Conservation (phyloP, 2,113 vertebrate genomes). For the Otis tarda region DNA sequence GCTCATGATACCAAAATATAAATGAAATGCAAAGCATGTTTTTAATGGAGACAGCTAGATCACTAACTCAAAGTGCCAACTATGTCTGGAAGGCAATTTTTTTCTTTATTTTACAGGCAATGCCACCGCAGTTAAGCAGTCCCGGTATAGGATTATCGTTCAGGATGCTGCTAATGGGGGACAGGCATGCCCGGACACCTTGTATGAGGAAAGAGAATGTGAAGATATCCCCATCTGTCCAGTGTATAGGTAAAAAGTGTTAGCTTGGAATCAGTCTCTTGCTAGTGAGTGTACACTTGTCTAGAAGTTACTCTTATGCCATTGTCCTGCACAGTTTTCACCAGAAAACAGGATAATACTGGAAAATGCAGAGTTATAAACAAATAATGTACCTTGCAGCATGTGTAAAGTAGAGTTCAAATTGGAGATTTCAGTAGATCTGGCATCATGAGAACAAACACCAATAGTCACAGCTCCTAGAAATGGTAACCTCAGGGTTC, state of each 20-base stretch:
- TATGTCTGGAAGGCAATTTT: not conserved
- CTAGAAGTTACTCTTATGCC: not conserved
- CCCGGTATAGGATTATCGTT: conserved; percentile 86
- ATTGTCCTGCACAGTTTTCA: not conserved
- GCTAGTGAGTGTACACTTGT: not conserved
- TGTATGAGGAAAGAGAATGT: conserved; percentile 95
- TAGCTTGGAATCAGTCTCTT: not conserved
- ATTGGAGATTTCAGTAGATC: not conserved
- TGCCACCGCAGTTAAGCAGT: conserved; percentile 81
- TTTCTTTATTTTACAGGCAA: conserved; percentile 79
- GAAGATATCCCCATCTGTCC: conserved; percentile 85
- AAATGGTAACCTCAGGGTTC: not conserved
- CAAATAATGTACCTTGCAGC: not conserved
- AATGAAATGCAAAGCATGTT: not conserved
- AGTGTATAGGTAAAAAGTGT: conserved; percentile 80
- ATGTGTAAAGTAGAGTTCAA: not conserved
- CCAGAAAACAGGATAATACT: not conserved
- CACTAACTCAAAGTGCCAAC: not conserved
- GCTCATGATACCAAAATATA: not conserved
- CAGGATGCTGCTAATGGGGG: conserved; percentile 86
- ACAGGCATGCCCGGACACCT: conserved; percentile 91
- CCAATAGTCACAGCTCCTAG: not conserved
- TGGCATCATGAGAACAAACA: not conserved
- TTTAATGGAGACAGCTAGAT: not conserved
- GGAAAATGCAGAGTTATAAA: not conserved